A percentile compares a stretch with the other conserved stretches of the same genome.
Conservation (phyloP, 2,888 invertebrate species). For the Crematogaster levior region DNA sequence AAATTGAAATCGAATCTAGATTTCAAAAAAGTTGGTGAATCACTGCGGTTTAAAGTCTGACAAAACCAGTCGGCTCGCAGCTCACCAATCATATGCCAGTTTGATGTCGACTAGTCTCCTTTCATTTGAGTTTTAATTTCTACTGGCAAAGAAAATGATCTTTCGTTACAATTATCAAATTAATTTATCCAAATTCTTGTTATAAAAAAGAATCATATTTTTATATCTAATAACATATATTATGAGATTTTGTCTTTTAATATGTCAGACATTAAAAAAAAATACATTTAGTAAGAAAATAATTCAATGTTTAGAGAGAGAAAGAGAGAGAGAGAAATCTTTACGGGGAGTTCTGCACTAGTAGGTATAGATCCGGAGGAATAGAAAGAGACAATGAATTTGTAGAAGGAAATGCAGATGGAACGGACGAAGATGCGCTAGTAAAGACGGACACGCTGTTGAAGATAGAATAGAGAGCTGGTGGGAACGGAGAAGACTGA, state of each 20-base stretch:
- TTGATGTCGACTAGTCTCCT: too few species aligned
- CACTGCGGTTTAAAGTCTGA: too few species aligned
- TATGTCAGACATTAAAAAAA: neutral
- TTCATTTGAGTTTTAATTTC: too few species aligned
- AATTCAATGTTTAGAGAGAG: neutral
- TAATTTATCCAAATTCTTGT: neutral
- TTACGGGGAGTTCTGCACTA: neutral
- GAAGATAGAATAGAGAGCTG: slow-evolving; percentile 53
- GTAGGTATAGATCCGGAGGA: slow-evolving; percentile 52
- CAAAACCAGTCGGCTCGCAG: too few species aligned
- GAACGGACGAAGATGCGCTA: slow-evolving; percentile 45
- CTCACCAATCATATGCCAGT: too few species aligned
- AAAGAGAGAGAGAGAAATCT: neutral
- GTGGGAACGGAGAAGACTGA: slow-evolving; percentile 53
- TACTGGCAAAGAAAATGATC: too few species aligned
- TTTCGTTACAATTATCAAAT: too few species aligned
- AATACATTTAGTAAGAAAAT: neutral
- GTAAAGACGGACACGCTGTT: slow-evolving; percentile 51
- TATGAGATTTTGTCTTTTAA: neutral
- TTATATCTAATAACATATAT: neutral
- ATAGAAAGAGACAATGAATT: slow-evolving; percentile 58
- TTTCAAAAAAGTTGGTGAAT: too few species aligned
- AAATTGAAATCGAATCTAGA: too few species aligned
- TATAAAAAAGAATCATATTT: neutral
- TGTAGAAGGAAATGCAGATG: slow-evolving; percentile 32